Evolutionary conservation across 2,113 vertebrate genomes (phyloP).

Genomic region (Nothobranchius furzeri): DNA sequence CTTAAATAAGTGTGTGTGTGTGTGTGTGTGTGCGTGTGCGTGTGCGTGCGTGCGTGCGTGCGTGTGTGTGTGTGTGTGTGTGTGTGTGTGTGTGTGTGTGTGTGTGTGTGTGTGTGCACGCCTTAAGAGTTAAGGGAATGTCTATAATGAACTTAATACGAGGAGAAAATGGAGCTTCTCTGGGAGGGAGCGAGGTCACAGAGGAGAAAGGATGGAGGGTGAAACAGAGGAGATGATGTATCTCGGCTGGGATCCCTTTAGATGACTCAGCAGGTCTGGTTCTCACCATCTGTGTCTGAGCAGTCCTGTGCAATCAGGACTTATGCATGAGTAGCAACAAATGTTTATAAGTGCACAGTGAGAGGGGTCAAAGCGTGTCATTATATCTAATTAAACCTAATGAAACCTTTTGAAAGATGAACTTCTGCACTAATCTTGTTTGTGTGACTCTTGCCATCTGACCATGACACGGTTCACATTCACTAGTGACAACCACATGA

Average conservation of each 20-base stretch:
- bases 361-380: slow-evolving; percentile 3
- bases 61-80: slow-evolving; percentile 15
- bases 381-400: slow-evolving; percentile 5
- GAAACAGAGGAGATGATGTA: slow-evolving; percentile 47
- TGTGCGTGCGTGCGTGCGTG: too few species aligned
- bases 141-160: slow-evolving; percentile 68
- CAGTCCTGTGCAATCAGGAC: slow-evolving; percentile 16
- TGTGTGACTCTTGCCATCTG: too few species aligned
- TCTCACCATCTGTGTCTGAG: slow-evolving; percentile 14
- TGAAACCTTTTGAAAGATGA: too few species aligned
- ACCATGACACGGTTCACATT: too few species aligned
- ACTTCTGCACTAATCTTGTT: too few species aligned
- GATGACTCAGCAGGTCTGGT: slow-evolving; percentile 44
- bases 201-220: slow-evolving; percentile 47
- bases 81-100: too few species aligned
- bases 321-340: slow-evolving; percentile 26
- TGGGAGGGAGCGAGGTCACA: slow-evolving; percentile 35
- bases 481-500: too few species aligned
- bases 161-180: slow-evolving; percentile 67
- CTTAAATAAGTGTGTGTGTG: neutral
- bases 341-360: neutral
- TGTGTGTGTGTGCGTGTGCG: too few species aligned
- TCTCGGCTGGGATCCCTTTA: slow-evolving; percentile 37
- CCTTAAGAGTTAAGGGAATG: slow-evolving; percentile 44
- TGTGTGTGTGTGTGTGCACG: slow-evolving; percentile 28